phyloP scores from a whole-genome alignment of 2,888 invertebrate genomes.

The Lucinisca nassula region DNA sequence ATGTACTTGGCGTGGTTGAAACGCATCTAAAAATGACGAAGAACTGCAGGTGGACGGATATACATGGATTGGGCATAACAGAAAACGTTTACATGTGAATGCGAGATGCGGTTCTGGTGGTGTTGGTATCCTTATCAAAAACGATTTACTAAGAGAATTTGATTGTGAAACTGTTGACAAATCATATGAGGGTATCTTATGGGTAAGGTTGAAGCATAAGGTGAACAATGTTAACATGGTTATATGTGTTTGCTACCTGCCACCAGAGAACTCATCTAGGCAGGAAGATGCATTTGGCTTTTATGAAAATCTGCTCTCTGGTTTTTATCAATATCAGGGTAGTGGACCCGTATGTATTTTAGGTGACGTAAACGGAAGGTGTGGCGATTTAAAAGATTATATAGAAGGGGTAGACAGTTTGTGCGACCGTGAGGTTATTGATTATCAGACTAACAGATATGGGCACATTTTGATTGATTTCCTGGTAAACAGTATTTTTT shows the following conservation, averaged over 20 bases:
- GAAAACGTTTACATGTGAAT: constrained; percentile 20
- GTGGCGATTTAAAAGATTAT: constrained; percentile 20
- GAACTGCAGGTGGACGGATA: neutral
- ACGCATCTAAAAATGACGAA: constrained; percentile 16
- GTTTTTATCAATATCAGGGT: constrained; percentile 26
- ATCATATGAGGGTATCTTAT: constrained; percentile 28
- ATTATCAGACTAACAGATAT: neutral
- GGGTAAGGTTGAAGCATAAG: constrained; percentile 9
- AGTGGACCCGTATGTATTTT: neutral
- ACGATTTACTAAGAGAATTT: neutral
- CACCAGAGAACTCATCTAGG: constrained; percentile 33
- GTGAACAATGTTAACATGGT: neutral
- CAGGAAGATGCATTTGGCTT: neutral
- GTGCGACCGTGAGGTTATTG: constrained; percentile 16
- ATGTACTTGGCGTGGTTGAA: constrained; percentile 11
- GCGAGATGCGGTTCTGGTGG: constrained; percentile 36
- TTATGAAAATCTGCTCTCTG: constrained; percentile 14
- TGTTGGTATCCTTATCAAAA: constrained; percentile 11
- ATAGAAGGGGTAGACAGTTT: constrained; percentile 26
- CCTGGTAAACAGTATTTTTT: neutral
- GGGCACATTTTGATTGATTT: neutral
- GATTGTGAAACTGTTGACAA: neutral
- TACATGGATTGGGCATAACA: constrained; percentile 31
- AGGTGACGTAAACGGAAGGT: constrained; percentile 26
- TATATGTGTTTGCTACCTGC: constrained; percentile 40